Evolutionary conservation across 1,140 invertebrate genomes (phyloP).

Genomic region (Battus philenor): DNA sequence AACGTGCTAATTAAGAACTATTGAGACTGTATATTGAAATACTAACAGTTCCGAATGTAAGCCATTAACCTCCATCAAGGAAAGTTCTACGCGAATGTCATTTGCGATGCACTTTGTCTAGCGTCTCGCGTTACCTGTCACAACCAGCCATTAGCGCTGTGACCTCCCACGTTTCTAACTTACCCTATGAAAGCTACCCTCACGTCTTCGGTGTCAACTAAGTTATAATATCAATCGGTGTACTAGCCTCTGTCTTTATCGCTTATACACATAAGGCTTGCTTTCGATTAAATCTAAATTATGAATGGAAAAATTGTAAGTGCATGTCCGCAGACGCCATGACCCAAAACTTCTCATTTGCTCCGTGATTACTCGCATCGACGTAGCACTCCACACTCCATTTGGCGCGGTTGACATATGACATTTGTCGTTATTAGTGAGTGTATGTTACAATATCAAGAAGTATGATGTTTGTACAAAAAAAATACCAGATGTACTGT

Average conservation of each 20-base stretch:
- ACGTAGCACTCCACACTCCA: slow-evolving; percentile 35
- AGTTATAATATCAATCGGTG: slow-evolving; percentile 20
- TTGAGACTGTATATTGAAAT: not conserved
- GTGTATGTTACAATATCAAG: slow-evolving; percentile 46
- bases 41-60: slow-evolving; percentile 10
- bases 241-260: slow-evolving; percentile 18
- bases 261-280: slow-evolving; percentile 20
- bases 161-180: slow-evolving; percentile 58
- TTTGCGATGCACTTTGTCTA: slow-evolving; percentile 69
- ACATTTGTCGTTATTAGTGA: slow-evolving; percentile 55
- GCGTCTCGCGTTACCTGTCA: slow-evolving; percentile 68
- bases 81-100: slow-evolving; percentile 43
- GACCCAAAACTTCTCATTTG: slow-evolving; percentile 71
- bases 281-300: slow-evolving; percentile 20
- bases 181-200: slow-evolving; percentile 64
- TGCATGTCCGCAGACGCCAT: slow-evolving; percentile 24
- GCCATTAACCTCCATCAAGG: slow-evolving; percentile 52
- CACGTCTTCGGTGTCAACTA: slow-evolving; percentile 35
- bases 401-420: slow-evolving; percentile 49
- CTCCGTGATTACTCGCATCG: slow-evolving; percentile 59
- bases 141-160: slow-evolving; percentile 60
- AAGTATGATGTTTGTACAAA: too few species aligned
- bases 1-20: not conserved
- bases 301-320: slow-evolving; percentile 12
- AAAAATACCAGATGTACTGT: too few species aligned